Base-by-base conservation (phyloP, 2,888 invertebrate genomes). In the Syritta pipiens region DNA sequence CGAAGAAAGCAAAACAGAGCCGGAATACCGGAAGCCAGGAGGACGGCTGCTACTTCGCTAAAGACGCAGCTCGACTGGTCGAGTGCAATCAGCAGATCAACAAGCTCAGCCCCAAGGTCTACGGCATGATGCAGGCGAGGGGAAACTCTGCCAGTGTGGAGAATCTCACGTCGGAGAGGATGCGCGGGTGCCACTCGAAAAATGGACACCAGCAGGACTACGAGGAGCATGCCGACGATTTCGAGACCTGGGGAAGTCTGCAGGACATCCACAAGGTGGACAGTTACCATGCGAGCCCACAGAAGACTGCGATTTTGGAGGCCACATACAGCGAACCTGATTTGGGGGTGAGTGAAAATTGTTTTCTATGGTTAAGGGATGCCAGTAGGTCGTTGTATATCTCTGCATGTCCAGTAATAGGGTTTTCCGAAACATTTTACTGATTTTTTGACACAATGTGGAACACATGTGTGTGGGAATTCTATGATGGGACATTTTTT, bases 301-400 rank as follows among this genome's bases (percentile, higher is more conserved):
- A 77, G 28, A 82, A 82, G 26, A 69, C 82, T 26, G 81, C 60
- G 1, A 83, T 82, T 22, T 75, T 90, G 49, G 89, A 91, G 42
- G 90, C 90, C 22, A 90, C 93, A 0, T 91, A 92, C 82, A 93
- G 93, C 87, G 93, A 93, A 86, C 93, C 93, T 0, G 93, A 93
- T 86, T 89, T 93, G 10, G 86, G 92, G 84, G 91, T 89, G 44
- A 88, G 88, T 87, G 2, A 20, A 19, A n/a, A 24, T 28, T 49
- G 6, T 4, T n/a, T 20, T 20, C 4, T 42, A 9, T n/a, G n/a
- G n/a, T 42, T 42, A 12, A 37, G 37, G 37, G 14, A 12, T n/a
- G n/a, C n/a, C n/a, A n/a, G n/a, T n/a, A n/a, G n/a, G n/a, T n/a
- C n/a, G n/a, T n/a, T n/a, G n/a, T n/a, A n/a, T n/a, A n/a, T n/a